Conservation (phyloP, 2,888 invertebrate genomes). For the Ceraclea dissimilis region DNA sequence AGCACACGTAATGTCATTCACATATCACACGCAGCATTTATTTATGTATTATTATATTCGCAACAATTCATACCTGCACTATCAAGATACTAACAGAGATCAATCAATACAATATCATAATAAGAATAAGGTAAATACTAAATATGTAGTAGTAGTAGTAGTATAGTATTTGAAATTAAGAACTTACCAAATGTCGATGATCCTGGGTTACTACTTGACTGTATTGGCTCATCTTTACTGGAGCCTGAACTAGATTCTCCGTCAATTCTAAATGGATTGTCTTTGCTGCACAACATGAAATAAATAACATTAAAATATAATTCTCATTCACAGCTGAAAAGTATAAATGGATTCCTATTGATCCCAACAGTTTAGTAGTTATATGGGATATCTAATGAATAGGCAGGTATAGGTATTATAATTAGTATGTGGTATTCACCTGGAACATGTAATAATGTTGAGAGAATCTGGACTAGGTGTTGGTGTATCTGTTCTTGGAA, state of each 20-base stretch:
- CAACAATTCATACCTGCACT: too few species aligned
- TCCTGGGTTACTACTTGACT: background rate
- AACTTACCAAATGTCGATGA: background rate
- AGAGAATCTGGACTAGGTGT: conserved; percentile 26
- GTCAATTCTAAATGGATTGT: background rate
- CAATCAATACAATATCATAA: too few species aligned
- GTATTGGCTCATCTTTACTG: background rate
- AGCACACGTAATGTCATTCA: background rate
- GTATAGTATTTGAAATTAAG: too few species aligned
- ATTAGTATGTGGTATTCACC: too few species aligned
- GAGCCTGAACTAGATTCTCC: background rate
- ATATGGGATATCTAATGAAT: too few species aligned
- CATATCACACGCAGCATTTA: background rate
- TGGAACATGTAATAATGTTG: conserved; percentile 9
- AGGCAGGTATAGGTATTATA: too few species aligned
- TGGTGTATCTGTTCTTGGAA: conserved; percentile 54
- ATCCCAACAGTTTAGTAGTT: too few species aligned
- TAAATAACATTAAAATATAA: background rate
- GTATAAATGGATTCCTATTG: background rate
- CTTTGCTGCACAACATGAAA: background rate
- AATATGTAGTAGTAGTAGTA: too few species aligned
- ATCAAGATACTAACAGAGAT: too few species aligned
- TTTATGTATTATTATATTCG: too few species aligned
- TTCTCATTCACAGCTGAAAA: background rate
- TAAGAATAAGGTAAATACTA: too few species aligned